Evolutionary conservation across 2,888 invertebrate genomes (phyloP).

Genomic region (Cheilosia soror): DNA sequence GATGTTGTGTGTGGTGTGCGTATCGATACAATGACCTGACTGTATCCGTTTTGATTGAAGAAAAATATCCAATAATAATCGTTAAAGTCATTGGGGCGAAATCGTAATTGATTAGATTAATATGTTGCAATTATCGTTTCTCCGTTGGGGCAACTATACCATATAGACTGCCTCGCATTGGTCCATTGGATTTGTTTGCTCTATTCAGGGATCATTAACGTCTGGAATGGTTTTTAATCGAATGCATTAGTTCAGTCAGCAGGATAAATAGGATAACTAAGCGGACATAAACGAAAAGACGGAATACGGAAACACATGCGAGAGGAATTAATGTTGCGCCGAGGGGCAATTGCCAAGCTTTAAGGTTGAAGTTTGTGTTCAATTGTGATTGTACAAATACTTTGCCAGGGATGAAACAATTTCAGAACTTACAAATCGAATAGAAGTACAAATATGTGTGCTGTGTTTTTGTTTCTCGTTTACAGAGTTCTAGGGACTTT

Average conservation of each 20-base stretch:
- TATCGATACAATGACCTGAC: constrained; percentile 22
- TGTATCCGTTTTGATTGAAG: constrained; percentile 62
- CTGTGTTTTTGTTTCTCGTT: no score
- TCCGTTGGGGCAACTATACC: constrained; percentile 25
- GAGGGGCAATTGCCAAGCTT: neutral
- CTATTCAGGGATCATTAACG: constrained; percentile 67
- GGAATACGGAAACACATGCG: constrained; percentile 6
- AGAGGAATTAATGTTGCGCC: constrained; percentile 16
- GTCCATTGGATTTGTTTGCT: constrained; percentile 17
- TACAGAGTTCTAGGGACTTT: no score
- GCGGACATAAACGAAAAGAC: neutral
- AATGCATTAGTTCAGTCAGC: constrained; percentile 69
- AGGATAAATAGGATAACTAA: constrained; percentile 44
- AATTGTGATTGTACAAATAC: neutral
- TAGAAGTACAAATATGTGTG: no score
- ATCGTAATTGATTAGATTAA: constrained; percentile 73
- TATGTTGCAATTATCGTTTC: constrained; percentile 73
- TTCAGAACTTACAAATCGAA: no score
- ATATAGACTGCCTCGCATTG: constrained; percentile 3
- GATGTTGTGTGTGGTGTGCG: constrained; percentile 23
- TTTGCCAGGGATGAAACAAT: neutral
- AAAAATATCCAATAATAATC: constrained; percentile 69
- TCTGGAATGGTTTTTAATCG: constrained; percentile 68
- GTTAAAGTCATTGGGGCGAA: constrained; percentile 66
- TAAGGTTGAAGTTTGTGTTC: neutral